phyloP scores from a whole-genome alignment of 2,113 vertebrate genomes.

The Piaya cayana region DNA sequence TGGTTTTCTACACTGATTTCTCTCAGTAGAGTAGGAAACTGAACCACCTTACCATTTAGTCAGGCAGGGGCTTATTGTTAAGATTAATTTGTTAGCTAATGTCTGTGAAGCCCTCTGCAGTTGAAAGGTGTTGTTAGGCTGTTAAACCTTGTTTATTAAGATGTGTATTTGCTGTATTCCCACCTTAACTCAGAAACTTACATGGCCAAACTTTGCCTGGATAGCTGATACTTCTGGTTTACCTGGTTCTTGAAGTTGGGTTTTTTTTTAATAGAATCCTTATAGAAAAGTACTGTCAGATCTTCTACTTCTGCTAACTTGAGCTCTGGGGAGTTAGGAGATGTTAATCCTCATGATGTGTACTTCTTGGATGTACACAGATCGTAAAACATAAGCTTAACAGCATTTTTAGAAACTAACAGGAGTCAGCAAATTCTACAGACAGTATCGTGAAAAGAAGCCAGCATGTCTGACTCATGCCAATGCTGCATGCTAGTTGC shows the following conservation, averaged over 20 bases:
- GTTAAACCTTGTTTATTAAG: conserved; percentile 19
- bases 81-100: conserved; percentile 36
- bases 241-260: background rate
- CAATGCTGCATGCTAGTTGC: background rate
- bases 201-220: background rate
- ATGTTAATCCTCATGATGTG: background rate
- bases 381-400: conserved; percentile 55
- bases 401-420: conserved; percentile 54
- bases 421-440: conserved; percentile 61
- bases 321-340: background rate
- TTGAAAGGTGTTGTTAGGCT: background rate
- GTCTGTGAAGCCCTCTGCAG: background rate
- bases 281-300: background rate
- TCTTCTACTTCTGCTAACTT: background rate
- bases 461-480: conserved; percentile 40
- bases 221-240: background rate
- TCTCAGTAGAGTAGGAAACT: background rate
- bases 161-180: background rate
- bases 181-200: background rate
- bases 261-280: background rate
- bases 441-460: conserved; percentile 1
- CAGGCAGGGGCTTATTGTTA: background rate
- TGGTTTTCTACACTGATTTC: background rate
- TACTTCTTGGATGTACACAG: conserved; percentile 20
- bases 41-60: background rate